These are phyloP conservation scores for Chlorospingus semifuscus DNA, from an alignment of 2,797 vertebrate species.

Conservation along the genomic window DNA sequence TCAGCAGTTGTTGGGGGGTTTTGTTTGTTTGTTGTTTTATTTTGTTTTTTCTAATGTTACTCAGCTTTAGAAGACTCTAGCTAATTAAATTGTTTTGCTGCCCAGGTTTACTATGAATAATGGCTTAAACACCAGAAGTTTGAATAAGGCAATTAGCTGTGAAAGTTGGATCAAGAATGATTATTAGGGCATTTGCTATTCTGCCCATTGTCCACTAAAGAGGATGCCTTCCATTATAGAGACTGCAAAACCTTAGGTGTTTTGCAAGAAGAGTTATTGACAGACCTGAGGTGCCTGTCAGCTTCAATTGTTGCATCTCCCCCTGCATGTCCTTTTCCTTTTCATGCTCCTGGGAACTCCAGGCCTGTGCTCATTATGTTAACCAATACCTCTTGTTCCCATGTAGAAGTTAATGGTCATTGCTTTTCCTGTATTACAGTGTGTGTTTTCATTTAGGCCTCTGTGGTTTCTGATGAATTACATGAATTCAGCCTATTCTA, in stretches of 20 bases:
- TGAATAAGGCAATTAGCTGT: constrained; percentile 8
- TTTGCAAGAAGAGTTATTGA: not conserved
- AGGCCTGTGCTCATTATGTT: not conserved
- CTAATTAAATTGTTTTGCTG: constrained; percentile 23
- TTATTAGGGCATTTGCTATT: not conserved
- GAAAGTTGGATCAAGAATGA: not conserved
- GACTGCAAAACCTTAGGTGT: not conserved
- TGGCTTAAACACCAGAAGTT: not conserved
- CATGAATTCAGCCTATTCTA: not conserved
- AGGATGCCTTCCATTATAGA: not conserved
- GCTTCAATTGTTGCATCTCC: not conserved
- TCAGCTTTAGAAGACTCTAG: constrained; percentile 1
- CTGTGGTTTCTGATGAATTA: not conserved
- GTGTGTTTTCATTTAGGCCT: not conserved
- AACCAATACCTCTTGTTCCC: not conserved
- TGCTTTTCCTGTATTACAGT: not conserved
- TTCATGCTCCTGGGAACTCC: not conserved
- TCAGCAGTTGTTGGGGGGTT: not conserved
- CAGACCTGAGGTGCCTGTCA: not conserved
- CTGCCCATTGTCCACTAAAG: not conserved
- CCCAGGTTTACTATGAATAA: not conserved
- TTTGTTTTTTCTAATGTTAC: not conserved
- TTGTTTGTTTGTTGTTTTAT: not conserved
- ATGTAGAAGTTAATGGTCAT: not conserved
- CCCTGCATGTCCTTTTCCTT: not conserved